A percentile compares a stretch with the other conserved stretches of the same genome.
Evolutionary conservation across 64 coral and sea anemone species (phyloP).

Genomic region (Acropora yongei): DNA sequence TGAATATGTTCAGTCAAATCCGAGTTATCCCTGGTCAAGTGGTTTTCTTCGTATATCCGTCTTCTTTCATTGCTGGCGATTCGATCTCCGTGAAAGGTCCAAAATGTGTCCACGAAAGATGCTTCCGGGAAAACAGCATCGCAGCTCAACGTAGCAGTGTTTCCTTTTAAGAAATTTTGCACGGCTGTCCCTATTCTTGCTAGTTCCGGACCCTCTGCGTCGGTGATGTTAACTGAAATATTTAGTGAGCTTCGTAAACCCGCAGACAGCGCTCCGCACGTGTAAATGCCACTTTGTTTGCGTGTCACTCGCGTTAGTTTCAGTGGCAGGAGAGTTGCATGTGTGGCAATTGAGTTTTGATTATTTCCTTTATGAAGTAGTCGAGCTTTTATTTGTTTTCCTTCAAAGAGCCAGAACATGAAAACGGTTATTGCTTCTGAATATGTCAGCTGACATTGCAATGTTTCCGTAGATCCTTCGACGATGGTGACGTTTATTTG

Average conservation of each 20-base stretch:
- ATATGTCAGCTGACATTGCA: not conserved
- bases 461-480: not conserved
- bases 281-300: not conserved
- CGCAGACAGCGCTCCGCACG: not conserved
- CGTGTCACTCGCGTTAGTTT: not conserved
- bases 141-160: too few relatives aligned
- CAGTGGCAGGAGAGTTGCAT: not conserved
- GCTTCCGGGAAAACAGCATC: too few relatives aligned
- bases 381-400: not conserved
- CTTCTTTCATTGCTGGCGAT: too few relatives aligned
- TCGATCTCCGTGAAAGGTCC: too few relatives aligned
- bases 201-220: not conserved
- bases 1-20: too few relatives aligned
- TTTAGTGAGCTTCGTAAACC: not conserved
- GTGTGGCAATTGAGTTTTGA: not conserved
- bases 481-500: not conserved
- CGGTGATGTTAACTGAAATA: not conserved
- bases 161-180: too few relatives aligned
- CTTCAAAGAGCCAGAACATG: constrained; percentile 21
- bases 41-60: too few relatives aligned
- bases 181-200: too few relatives aligned
- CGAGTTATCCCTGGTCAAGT: too few relatives aligned
- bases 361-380: not conserved
- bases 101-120: too few relatives aligned
- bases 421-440: not conserved